Conservation (phyloP, 2,113 vertebrate genomes). For the Alaudala cheleensis region DNA sequence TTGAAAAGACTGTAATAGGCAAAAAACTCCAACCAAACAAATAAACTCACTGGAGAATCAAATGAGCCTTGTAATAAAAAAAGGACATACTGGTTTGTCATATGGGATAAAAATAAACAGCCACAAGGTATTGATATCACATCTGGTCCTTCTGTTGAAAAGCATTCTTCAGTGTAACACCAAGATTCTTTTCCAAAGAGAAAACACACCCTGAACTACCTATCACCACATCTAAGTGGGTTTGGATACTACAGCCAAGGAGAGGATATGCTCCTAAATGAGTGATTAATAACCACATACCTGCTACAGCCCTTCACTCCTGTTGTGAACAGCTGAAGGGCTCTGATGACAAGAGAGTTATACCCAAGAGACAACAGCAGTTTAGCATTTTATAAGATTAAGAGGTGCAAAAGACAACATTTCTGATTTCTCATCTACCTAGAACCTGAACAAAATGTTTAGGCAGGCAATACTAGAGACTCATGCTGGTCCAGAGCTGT, state of each 20-base stretch:
- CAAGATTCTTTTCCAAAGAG: neutral
- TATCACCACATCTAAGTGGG: neutral
- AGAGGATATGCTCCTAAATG: neutral
- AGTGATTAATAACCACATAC: neutral
- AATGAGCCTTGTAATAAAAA: neutral
- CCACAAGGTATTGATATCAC: neutral
- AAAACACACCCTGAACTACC: neutral
- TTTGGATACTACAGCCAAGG: neutral
- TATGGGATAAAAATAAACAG: neutral
- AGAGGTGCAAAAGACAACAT: neutral
- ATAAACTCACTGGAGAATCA: neutral
- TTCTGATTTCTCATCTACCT: neutral
- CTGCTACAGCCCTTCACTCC: neutral
- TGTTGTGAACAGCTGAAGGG: neutral
- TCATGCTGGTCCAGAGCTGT: neutral
- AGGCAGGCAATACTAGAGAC: neutral
- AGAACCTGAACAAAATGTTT: neutral
- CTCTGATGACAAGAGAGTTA: neutral
- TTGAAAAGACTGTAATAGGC: neutral
- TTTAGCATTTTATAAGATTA: neutral
- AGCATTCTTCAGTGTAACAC: neutral
- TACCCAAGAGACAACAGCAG: neutral
- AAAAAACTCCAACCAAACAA: neutral
- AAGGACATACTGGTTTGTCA: neutral
- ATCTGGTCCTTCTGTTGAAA: neutral